Base-by-base conservation (phyloP, 2,797 vertebrate species). In the Chaetodon trifasciatus region DNA sequence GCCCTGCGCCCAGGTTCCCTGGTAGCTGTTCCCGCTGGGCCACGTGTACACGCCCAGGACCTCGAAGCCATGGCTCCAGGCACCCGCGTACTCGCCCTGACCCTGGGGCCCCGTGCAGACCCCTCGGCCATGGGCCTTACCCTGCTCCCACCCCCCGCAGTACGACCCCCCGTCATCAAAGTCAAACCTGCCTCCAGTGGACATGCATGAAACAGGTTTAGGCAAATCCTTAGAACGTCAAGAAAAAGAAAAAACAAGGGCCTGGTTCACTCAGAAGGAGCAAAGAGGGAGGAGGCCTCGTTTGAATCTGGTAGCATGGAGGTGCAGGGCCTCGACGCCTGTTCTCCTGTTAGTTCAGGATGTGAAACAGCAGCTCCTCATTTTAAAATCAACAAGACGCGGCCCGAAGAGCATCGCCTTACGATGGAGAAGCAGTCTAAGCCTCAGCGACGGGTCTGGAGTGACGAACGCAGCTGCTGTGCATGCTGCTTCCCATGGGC, bases 131-230 rank as follows among this genome's bases (percentile, higher is more conserved):
- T 99, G 98, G 92, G 98, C 98, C 96, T 99, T 99, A 84, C 98
- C 98, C 95, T 98, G 97, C 94, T 98, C 97, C 98, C 98, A 99
- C 95, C 97, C 98, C 95, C 98, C 98, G 93, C 98, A 99, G 96
- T 99, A 99, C 95, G 98, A 98, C 96, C 98, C 98, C 96, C 98
- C 98, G 95, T 99, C 98, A 95, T 99, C 98, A 98, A 99, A 99
- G 97, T 99, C 97, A 97, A 99, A 99, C 97, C 98, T 99, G 95
- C 98, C 98, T 96, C 98, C 98, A 98, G 97, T 98, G 97, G 97
- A 99, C 98, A 99, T 99, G 98, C 98, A 99, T 98, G 97, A 97
- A 99, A 97, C 97, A 97, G 96, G 95, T 96, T 96, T 96, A 94
- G 97, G 96, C 96, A 97, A 95, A 96, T 95, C 95, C 95, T 95